These are phyloP conservation scores for Monopterus albus DNA, from an alignment of 2,113 vertebrate genomes.

Conservation along the genomic window DNA sequence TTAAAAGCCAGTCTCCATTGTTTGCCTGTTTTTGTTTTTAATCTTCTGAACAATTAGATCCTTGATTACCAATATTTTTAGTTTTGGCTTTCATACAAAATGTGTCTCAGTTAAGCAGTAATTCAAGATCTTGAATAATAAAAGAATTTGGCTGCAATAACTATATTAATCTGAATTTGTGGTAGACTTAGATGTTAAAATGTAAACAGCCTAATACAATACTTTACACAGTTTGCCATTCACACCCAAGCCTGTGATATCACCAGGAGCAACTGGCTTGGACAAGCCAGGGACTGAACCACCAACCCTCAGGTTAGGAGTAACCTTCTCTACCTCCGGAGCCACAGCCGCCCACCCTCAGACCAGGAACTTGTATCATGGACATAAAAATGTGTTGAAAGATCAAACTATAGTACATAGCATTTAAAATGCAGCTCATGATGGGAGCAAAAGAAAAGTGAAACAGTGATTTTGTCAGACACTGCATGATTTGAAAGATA, in stretches of 20 bases:
- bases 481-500: conserved; percentile 57
- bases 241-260: too few species aligned
- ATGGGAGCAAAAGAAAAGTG: conserved; percentile 46
- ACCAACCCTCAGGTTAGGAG: too few species aligned
- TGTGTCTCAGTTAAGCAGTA: conserved; percentile 2
- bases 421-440: conserved; percentile 62
- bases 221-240: too few species aligned
- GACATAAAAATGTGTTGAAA: conserved; percentile 54
- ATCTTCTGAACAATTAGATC: conserved; percentile 35
- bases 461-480: conserved; percentile 64
- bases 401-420: conserved; percentile 60
- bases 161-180: conserved; percentile 9
- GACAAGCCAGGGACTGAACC: too few species aligned
- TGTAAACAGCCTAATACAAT: too few species aligned
- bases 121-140: conserved; percentile 26
- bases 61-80: conserved; percentile 17
- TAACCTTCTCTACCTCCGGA: too few species aligned
- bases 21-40: conserved; percentile 30
- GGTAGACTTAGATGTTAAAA: conserved; percentile 32
- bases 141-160: conserved; percentile 12
- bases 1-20: conserved; percentile 10
- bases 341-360: conserved; percentile 24
- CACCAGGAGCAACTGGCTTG: too few species aligned
- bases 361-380: conserved; percentile 35
- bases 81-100: conserved; percentile 14